phyloP scores from a whole-genome alignment of 2,113 vertebrate species.

The Suncus etruscus region DNA sequence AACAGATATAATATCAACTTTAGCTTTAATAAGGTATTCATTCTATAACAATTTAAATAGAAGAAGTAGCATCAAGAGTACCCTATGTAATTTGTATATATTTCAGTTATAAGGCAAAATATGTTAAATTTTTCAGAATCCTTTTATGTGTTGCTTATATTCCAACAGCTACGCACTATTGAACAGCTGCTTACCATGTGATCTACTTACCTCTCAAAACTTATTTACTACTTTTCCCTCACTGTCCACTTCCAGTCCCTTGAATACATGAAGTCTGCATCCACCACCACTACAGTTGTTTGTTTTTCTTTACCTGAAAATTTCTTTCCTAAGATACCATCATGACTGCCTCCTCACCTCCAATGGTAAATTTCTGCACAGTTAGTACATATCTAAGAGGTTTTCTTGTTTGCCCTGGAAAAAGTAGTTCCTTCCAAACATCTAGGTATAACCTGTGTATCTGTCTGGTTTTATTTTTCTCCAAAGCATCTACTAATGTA shows the following conservation, averaged over 20 bases:
- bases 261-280: not conserved
- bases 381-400: not conserved
- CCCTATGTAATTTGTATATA: not conserved
- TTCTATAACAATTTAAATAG: conserved; percentile 1
- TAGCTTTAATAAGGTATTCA: not conserved
- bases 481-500: not conserved
- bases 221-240: not conserved
- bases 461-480: conserved; percentile 35
- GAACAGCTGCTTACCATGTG: too few species aligned
- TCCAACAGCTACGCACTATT: not conserved
- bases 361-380: not conserved
- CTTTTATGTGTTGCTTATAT: not conserved
- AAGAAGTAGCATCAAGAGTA: not conserved
- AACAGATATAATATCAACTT: not conserved
- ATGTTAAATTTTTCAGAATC: not conserved
- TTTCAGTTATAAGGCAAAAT: not conserved
- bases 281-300: not conserved
- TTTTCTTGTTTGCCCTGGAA: not conserved
- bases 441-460: not conserved
- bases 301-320: conserved; percentile 20
- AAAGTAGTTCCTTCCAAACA: not conserved
- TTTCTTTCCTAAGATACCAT: not conserved
- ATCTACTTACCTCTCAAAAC: not conserved
- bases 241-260: not conserved
- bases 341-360: not conserved